Percentiles rank a stretch among this genome's conserved stretches.
Conservation (phyloP, 2,797 vertebrate genomes). For the Acrocephalus scirpaceus region DNA sequence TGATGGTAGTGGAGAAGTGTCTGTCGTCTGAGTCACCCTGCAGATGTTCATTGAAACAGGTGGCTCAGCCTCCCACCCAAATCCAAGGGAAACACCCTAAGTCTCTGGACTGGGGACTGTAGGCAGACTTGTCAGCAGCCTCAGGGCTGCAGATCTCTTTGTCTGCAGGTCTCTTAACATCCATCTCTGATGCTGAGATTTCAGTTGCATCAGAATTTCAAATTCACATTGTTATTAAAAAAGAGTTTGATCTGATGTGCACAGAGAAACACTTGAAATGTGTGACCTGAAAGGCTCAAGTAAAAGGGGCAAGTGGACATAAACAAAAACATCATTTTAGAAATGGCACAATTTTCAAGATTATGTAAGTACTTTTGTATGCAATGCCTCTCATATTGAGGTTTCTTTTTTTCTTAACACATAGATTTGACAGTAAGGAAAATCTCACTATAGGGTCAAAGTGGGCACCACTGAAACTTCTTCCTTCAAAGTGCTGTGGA, state of each 20-base stretch:
- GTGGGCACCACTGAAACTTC: not conserved
- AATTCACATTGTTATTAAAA: not conserved
- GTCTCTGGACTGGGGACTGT: not conserved
- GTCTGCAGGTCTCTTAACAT: not conserved
- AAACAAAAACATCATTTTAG: not conserved
- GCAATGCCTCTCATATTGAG: not conserved
- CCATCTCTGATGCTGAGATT: not conserved
- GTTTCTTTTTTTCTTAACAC: not conserved
- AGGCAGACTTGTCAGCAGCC: not conserved
- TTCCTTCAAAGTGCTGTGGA: not conserved
- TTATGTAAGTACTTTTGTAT: not conserved
- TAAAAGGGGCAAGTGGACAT: not conserved
- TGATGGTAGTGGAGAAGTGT: not conserved
- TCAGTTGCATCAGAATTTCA: not conserved
- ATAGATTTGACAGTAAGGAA: not conserved
- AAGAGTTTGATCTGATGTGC: not conserved
- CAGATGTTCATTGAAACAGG: not conserved
- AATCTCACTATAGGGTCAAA: not conserved
- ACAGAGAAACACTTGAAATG: not conserved
- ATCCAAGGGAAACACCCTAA: not conserved
- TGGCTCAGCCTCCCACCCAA: accelerated
- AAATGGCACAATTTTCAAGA: not conserved
- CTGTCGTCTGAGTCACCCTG: not conserved
- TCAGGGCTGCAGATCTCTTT: not conserved
- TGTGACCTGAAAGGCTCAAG: not conserved